These are phyloP conservation scores for Steinernema hermaphroditum DNA, from an alignment of 2,888 invertebrate genomes.

Conservation along the genomic window DNA sequence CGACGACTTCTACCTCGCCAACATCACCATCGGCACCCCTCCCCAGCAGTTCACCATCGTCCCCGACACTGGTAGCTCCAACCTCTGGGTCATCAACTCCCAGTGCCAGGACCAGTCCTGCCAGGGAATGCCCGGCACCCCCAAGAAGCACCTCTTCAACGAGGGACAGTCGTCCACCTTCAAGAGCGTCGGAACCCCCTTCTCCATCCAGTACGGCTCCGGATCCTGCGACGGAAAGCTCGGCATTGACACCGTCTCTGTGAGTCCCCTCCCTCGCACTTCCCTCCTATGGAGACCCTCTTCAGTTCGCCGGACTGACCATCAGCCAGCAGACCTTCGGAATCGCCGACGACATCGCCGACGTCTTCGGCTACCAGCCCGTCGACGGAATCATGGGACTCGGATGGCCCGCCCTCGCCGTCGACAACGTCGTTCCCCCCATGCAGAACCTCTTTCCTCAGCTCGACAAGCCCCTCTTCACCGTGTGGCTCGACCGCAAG, in stretches of 20 bases:
- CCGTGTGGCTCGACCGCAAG: conserved; percentile 80
- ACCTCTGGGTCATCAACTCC: no score
- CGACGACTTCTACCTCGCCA: no score
- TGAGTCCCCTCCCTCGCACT: neutral
- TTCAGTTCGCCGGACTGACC: conserved; percentile 47
- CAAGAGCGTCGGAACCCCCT: conserved; percentile 43
- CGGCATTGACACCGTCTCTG: neutral
- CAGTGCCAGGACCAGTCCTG: conserved; percentile 31
- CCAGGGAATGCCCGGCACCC: conserved; percentile 41
- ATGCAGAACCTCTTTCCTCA: conserved; percentile 89
- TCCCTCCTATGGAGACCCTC: neutral
- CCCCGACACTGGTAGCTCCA: conserved; percentile 55
- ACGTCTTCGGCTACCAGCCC: conserved; percentile 58
- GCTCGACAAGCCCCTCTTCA: conserved; percentile 77
- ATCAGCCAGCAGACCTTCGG: conserved; percentile 53
- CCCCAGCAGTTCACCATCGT: conserved; percentile 52
- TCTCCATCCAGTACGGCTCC: conserved; percentile 56
- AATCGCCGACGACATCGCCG: conserved; percentile 50
- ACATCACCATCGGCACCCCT: no score
- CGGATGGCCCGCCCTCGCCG: conserved; percentile 73
- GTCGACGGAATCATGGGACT: conserved; percentile 60
- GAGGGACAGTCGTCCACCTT: conserved; percentile 50
- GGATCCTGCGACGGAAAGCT: no score
- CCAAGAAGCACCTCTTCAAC: conserved; percentile 54
- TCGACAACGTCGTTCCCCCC: conserved; percentile 86